phyloP scores from a whole-genome alignment of 2,113 vertebrate genomes.

The Brevimyrus niger region DNA sequence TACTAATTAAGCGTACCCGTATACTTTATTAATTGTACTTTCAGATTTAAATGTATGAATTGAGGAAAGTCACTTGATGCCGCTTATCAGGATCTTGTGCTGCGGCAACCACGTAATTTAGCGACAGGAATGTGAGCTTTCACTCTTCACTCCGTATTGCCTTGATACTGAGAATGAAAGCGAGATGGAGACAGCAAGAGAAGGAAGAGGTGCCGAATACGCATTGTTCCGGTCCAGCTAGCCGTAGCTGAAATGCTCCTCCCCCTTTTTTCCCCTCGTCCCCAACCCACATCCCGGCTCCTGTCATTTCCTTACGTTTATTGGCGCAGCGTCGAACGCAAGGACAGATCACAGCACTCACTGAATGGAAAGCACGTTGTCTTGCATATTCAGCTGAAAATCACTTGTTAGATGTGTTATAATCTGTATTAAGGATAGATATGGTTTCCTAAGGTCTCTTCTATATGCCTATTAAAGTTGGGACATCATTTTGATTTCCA shows the following conservation, averaged over 20 bases:
- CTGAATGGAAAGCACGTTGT: neutral
- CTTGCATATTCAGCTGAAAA: neutral
- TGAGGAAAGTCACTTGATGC: neutral
- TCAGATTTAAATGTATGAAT: neutral
- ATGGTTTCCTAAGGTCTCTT: neutral
- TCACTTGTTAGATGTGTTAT: neutral
- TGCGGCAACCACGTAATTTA: neutral
- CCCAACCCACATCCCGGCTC: neutral
- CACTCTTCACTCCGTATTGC: neutral
- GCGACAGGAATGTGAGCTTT: neutral
- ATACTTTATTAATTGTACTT: neutral
- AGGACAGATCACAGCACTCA: neutral
- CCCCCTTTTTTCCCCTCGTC: neutral
- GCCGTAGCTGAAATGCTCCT: neutral
- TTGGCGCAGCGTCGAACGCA: neutral
- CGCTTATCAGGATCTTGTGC: neutral
- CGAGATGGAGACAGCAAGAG: neutral
- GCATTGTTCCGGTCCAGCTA: neutral
- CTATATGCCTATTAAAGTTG: neutral
- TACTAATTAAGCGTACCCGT: neutral
- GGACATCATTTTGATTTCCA: neutral
- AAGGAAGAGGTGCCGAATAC: neutral
- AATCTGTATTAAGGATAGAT: neutral
- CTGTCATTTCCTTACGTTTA: neutral
- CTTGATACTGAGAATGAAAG: neutral